Evolutionary conservation across 1,140 invertebrate genomes (phyloP).

Genomic region (Tetragonula clypearis): DNA sequence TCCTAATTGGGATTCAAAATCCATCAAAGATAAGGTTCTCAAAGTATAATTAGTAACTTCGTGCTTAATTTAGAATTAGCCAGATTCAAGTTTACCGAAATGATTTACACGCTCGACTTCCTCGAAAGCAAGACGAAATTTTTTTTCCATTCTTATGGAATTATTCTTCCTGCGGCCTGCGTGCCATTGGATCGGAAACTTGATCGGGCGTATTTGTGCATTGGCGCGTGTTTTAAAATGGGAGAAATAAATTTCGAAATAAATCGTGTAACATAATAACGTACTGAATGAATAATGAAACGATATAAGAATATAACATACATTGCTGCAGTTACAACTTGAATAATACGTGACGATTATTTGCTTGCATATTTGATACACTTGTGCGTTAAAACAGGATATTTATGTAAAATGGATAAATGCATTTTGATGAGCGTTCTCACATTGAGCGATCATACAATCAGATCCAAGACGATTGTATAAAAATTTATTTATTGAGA

Average conservation of each 20-base stretch:
- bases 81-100: no score
- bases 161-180: no score
- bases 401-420: background rate
- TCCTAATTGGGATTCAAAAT: no score
- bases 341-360: background rate
- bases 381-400: background rate
- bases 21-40: no score
- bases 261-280: background rate
- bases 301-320: background rate
- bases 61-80: no score
- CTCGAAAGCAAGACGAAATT: no score
- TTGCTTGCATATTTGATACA: background rate
- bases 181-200: no score
- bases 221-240: background rate
- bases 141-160: no score
- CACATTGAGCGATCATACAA: no score
- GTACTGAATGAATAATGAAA: background rate
- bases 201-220: background rate
- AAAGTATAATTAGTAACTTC: no score
- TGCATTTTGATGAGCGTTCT: background rate
- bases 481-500: background rate
- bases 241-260: background rate
- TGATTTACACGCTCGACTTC: no score
- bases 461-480: background rate
- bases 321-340: background rate